A percentile compares a stretch with the other conserved stretches of the same genome.
These are phyloP conservation scores for Cerastis rubricosa DNA, from an alignment of 2,888 invertebrate genomes.

Conservation along the genomic window DNA sequence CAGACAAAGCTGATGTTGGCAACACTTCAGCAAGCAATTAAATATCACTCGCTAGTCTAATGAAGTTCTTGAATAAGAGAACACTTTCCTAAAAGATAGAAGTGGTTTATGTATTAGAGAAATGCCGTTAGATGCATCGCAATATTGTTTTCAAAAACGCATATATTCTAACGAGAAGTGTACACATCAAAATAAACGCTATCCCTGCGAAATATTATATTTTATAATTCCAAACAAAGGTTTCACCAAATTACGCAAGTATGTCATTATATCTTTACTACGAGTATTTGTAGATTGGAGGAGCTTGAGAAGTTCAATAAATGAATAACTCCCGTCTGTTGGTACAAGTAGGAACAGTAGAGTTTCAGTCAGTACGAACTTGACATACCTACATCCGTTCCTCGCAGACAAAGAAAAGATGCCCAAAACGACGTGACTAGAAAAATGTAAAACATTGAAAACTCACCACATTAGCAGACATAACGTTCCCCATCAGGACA, in stretches of 20 bases:
- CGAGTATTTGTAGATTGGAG: not conserved
- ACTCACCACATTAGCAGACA: slow-evolving; percentile 94
- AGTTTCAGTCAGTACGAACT: not conserved
- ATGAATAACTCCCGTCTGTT: not conserved
- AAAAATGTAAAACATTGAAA: slow-evolving; percentile 35
- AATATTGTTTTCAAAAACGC: not conserved
- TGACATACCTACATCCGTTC: not conserved
- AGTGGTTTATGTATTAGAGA: too few species aligned
- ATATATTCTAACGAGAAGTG: not conserved
- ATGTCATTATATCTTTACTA: not conserved
- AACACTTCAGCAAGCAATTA: slow-evolving; percentile 23
- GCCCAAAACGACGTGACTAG: not conserved
- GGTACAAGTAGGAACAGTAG: not conserved
- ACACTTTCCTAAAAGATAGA: not conserved
- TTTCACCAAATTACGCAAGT: not conserved
- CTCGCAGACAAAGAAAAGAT: not conserved
- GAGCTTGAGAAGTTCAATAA: not conserved
- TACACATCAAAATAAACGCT: not conserved
- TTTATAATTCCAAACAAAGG: not conserved
- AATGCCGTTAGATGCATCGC: too few species aligned
- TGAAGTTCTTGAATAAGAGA: slow-evolving; percentile 11
- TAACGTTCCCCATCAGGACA: slow-evolving; percentile 91
- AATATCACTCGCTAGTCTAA: slow-evolving; percentile 9
- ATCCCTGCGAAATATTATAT: not conserved
- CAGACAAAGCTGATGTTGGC: slow-evolving; percentile 18